These are phyloP conservation scores for Hermodice carunculata DNA, from an alignment of 2,888 invertebrate genomes.

Conservation along the genomic window DNA sequence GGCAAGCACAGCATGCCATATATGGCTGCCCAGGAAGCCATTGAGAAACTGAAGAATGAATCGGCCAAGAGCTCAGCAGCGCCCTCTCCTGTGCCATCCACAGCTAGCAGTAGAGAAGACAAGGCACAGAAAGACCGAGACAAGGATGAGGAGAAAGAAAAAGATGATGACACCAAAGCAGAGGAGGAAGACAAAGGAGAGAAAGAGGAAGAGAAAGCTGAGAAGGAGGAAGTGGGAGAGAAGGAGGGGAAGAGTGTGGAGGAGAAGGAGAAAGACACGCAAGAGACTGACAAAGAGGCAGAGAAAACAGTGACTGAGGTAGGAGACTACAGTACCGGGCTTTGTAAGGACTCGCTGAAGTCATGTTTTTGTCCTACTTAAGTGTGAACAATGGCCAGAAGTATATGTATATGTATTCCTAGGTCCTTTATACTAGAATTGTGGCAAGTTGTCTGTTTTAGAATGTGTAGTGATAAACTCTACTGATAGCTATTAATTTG, in stretches of 20 bases:
- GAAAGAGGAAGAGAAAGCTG: constrained; percentile 2
- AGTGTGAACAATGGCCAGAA: too few relatives aligned
- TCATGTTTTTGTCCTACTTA: too few relatives aligned
- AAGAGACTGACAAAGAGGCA: neutral
- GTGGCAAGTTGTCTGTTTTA: too few relatives aligned
- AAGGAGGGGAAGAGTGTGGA: constrained; percentile 48
- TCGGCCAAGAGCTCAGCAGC: constrained; percentile 42
- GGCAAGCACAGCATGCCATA: constrained; percentile 96
- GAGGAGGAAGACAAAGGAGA: constrained; percentile 11
- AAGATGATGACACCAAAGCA: neutral
- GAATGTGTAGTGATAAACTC: too few relatives aligned
- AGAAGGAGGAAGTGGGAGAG: constrained; percentile 13
- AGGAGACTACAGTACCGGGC: too few relatives aligned
- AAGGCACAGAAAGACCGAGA: too few relatives aligned
- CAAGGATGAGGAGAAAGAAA: neutral
- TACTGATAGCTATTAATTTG: too few relatives aligned
- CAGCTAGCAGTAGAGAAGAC: too few relatives aligned
- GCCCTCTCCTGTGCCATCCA: constrained; percentile 41
- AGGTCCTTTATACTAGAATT: too few relatives aligned
- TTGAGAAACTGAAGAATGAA: constrained; percentile 25
- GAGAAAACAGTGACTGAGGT: constrained; percentile 9
- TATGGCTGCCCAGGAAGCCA: neutral
- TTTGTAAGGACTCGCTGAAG: too few relatives aligned
- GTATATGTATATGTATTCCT: too few relatives aligned
- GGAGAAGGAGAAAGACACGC: constrained; percentile 76